phyloP scores from a whole-genome alignment of 2,113 vertebrate genomes.

The Crotalus helleri region DNA sequence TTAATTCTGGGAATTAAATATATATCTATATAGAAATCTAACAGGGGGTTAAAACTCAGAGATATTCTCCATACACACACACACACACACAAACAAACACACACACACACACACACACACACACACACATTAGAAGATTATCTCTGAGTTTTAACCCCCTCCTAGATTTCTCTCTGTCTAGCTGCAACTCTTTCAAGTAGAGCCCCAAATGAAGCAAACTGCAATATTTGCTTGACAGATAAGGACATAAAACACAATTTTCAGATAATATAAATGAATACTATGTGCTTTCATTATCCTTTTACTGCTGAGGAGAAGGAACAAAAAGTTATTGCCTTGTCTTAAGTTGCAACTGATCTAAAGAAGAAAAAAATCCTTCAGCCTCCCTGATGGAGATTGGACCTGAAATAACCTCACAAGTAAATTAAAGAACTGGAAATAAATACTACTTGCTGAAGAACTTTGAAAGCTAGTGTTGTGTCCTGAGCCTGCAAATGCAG shows the following conservation, averaged over 20 bases:
- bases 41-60: no score
- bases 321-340: background rate
- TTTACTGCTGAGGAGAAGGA: background rate
- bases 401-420: background rate
- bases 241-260: background rate
- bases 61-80: no score
- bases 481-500: no score
- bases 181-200: background rate
- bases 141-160: background rate
- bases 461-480: background rate
- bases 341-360: background rate
- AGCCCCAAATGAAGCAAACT: background rate
- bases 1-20: no score
- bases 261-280: background rate
- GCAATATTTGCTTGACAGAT: background rate
- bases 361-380: background rate
- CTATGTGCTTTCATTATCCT: background rate
- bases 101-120: no score
- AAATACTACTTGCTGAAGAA: background rate
- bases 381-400: background rate
- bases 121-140: background rate
- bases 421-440: background rate
- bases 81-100: no score
- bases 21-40: no score
- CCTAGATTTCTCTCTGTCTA: background rate